Base-by-base conservation (phyloP, 64 coral and sea anemone genomes). In the Porites lutea region DNA sequence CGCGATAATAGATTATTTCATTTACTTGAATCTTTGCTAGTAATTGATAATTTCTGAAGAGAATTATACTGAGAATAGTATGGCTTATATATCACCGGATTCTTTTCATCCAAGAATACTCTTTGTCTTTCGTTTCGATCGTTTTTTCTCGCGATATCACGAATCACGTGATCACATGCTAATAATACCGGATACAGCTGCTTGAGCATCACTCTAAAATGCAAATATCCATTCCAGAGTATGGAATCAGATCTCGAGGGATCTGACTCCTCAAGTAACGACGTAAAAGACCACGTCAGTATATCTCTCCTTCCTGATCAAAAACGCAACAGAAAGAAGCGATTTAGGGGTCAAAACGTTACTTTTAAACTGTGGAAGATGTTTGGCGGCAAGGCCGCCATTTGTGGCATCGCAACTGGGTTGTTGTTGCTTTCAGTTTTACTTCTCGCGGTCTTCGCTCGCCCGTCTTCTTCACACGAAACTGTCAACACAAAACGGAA, bases 121-220 rank as follows among this genome's bases (percentile, higher is more conserved):
- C 18, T 4, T 65, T 65, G 37, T 48, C 8, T 74, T 3, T 74
- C 9, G 37, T 48, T 13, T 44, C 1, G 46, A 48, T 37, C 48
- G 44, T 12, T 37, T 46, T 48, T 47, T 74, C 71, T 47, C 71
- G 71, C 71, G 71, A 15, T 49, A 63, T 64, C 58, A 61, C 57
- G 23, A 63, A 63, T 83, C 61, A 83, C 81, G 81, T 83, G 61
- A 66, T 37, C 27, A 37, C 45, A 49, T 10, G 59, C 61, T 82
- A 82, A 82, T 59, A 83, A 63, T 22, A 19, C 22, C 77, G 58
- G 79, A 82, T 83, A 65, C 81, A 83, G 81, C 37, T 83, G 81
- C 72, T 37, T 82, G 55, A 19, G 55, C n/a, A 61, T 80, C 43
- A 64, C 8, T 59, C 47, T 44, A 60, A 82, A 59, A 64, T 82